Evolutionary conservation across 2,797 vertebrate species (phyloP), one percentile per base, ranked within the genome.

Genomic region (Sitta carolinensis): DNA sequence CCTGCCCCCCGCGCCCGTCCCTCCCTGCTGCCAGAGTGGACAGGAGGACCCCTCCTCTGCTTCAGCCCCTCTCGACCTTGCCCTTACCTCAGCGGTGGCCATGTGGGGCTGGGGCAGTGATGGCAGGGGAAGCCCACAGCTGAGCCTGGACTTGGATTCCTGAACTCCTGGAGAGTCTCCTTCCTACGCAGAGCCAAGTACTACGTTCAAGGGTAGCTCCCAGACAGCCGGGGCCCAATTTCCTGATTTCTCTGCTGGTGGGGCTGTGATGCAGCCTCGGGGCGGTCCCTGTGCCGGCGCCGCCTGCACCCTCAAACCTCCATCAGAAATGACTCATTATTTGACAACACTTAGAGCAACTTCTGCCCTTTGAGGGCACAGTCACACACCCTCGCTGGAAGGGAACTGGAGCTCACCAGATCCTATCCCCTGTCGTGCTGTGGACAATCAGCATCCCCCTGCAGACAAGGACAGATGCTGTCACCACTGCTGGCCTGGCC

Each of bases 171-270:
- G 38, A 47, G 27, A 43, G 26, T 18, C 54, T 59, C 57, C 47
- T 58, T 57, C 30, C 32, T 3, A 15, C 0, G 5, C 50, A 83
- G 72, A 61, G 47, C 40, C 30, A 22, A 51, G 69, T 30, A 58
- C 63, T 50, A 1, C 6, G 19, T 36, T 61, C 64, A 36, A 42
- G 78, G 69, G 64, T 42, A 42, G 26, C 23, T 81, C 69, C 21
- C 72, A 47, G 40, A 40, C 69, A 64, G 50, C n/a, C 5, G 10
- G 84, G 26, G 57, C 43, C 43, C 57, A 77, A 21, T 89, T 97
- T 97, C 96, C 96, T 96, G 68, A 78, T 92, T 90, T 92, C 70
- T 64, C 25, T 54, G 61, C 81, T 68, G 74, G 13, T 13, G 23
- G 67, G 47, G 82, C 73, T 51, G 83, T 23, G 48, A 54, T 12